Percentiles rank a stretch among this genome's conserved stretches.
phyloP scores from a whole-genome alignment of 2,888 invertebrate species.

The Torymus aiolomorphi region DNA sequence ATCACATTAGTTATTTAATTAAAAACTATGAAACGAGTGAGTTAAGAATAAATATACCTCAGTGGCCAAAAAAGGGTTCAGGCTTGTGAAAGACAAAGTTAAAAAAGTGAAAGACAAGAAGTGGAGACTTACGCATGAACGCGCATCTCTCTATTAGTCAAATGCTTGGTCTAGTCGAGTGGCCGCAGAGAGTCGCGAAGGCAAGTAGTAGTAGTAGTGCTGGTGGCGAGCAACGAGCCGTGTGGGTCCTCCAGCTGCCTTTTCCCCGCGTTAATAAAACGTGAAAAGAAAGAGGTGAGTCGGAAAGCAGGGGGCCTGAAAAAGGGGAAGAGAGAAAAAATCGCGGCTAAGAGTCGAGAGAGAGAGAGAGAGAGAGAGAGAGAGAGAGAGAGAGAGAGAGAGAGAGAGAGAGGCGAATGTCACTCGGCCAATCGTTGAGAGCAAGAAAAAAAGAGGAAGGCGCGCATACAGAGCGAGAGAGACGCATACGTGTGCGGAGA shows the following conservation, averaged over 20 bases:
- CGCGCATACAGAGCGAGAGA: constrained; percentile 46
- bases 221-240: constrained; percentile 10
- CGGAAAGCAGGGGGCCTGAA: neutral
- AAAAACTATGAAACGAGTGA: no score
- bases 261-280: constrained; percentile 49
- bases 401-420: constrained; percentile 36
- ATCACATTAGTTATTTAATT: no score
- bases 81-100: neutral
- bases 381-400: constrained; percentile 32
- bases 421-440: constrained; percentile 36
- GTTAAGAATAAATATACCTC: no score
- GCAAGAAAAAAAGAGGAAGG: constrained; percentile 33
- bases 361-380: constrained; percentile 28
- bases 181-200: constrained; percentile 34
- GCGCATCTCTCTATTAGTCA: constrained; percentile 2
- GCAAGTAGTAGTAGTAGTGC: neutral
- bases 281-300: constrained; percentile 50
- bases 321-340: constrained; percentile 26
- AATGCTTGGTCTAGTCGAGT: constrained; percentile 42
- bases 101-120: constrained; percentile 11
- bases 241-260: constrained; percentile 44
- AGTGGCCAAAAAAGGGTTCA: no score
- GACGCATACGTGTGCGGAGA: constrained; percentile 45
- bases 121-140: neutral
- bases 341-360: constrained; percentile 36